A percentile compares a stretch with the other conserved stretches of the same genome.
These are phyloP conservation scores for Listrodromus nycthemerus DNA, from an alignment of 2,888 invertebrate genomes.

Conservation along the genomic window DNA sequence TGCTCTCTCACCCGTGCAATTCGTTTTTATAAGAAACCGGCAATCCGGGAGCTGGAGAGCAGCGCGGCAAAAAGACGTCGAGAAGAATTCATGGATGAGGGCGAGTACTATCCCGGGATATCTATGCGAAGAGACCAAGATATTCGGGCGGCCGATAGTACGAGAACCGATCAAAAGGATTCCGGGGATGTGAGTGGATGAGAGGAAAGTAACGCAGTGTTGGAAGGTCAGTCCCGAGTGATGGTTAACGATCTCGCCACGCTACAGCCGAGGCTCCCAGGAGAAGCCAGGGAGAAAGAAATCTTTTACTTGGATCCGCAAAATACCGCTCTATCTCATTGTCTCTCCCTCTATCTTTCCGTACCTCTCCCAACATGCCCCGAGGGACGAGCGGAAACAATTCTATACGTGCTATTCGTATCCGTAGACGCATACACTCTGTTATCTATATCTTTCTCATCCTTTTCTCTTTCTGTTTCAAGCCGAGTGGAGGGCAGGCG, in stretches of 20 bases:
- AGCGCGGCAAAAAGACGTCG: slow-evolving; percentile 20
- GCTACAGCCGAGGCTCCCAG: background rate
- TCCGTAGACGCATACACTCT: slow-evolving; percentile 58
- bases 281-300: slow-evolving; percentile 16
- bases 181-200: slow-evolving; percentile 43
- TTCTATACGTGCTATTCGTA: slow-evolving; percentile 67
- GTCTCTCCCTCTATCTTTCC: slow-evolving; percentile 20
- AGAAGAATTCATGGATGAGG: slow-evolving; percentile 32
- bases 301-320: slow-evolving; percentile 35
- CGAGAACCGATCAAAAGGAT: slow-evolving; percentile 41
- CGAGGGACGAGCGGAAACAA: slow-evolving; percentile 74
- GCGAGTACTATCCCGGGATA: slow-evolving; percentile 71
- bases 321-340: slow-evolving; percentile 36
- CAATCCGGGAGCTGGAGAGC: slow-evolving; percentile 40
- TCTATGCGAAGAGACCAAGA: slow-evolving; percentile 72
- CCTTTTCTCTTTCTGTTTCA: background rate
- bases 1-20: slow-evolving; percentile 67
- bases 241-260: slow-evolving; percentile 73
- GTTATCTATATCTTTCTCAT: slow-evolving; percentile 50
- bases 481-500: background rate
- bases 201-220: slow-evolving; percentile 29
- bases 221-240: slow-evolving; percentile 73
- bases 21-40: slow-evolving; percentile 76
- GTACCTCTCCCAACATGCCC: slow-evolving; percentile 54
- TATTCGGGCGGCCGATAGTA: slow-evolving; percentile 66